phyloP scores from a whole-genome alignment of 2,888 invertebrate species.

The Plutella xylostella region DNA sequence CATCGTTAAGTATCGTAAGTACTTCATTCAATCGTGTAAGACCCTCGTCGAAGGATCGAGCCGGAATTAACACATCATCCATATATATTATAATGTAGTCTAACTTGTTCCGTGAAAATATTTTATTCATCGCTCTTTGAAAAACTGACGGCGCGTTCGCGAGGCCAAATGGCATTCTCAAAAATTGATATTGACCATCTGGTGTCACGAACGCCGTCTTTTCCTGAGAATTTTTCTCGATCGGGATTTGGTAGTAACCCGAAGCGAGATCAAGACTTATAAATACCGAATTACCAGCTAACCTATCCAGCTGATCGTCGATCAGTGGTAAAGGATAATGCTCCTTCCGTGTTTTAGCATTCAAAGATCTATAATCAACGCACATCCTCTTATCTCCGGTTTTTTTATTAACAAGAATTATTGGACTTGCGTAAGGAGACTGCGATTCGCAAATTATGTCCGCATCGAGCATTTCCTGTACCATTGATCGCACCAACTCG shows the following conservation, averaged over 20 bases:
- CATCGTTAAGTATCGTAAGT: conserved; percentile 20
- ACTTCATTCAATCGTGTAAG: neutral
- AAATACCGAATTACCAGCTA: conserved; percentile 7
- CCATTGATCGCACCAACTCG: neutral
- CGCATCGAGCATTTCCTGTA: conserved; percentile 3
- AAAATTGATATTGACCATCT: conserved; percentile 12
- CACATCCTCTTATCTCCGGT: conserved; percentile 7
- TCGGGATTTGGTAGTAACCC: conserved; percentile 10
- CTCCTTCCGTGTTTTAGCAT: conserved; percentile 17
- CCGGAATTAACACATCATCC: conserved; percentile 2
- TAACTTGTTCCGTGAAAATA: conserved; percentile 8
- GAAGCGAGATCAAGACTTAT: conserved; percentile 10
- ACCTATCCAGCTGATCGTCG: conserved; percentile 14
- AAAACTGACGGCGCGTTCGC: conserved; percentile 3
- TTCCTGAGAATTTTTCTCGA: neutral
- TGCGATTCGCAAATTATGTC: conserved; percentile 3
- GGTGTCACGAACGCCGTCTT: conserved; percentile 14
- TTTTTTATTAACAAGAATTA: conserved; percentile 8
- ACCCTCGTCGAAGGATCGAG: neutral
- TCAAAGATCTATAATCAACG: conserved; percentile 11
- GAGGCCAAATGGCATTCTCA: conserved; percentile 2
- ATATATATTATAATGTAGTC: conserved; percentile 8
- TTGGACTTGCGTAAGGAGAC: conserved; percentile 7
- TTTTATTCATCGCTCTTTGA: conserved; percentile 10
- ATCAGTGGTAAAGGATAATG: conserved; percentile 18